Evolutionary conservation across 2,888 invertebrate species (phyloP), one percentile per base, ranked within the genome.

Genomic region (Pollenia griseotomentosa): DNA sequence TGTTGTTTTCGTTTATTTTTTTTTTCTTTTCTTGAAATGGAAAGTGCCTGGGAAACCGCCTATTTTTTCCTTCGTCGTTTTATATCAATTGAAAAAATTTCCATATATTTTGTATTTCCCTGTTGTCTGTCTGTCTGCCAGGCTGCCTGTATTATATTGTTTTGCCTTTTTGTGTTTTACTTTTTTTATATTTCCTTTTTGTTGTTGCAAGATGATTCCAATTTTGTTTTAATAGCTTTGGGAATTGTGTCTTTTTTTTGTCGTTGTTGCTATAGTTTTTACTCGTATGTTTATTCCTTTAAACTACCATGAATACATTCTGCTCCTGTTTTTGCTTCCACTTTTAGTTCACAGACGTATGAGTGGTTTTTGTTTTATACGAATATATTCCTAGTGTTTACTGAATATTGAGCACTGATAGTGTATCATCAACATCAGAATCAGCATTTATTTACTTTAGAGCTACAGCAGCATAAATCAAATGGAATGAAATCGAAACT

Each of bases 191-290:
- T 14, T 23, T 61, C 8, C 33, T 57, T 12, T 66, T 33, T 73
- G 71, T 61, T 79, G 48, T 11, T 70, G 61, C 73, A 73, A 57
- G 42, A 61, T 77, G 78, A 68, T 85, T 75, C 87, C 66, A 85
- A 83, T 87, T 82, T 84, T 82, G 55, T 86, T 86, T 88, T 86
- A 87, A 88, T 87, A 84, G 86, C 87, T 82, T 79, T 84, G 88
- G 87, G 86, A 88, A 86, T 87, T 82, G 84, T 11, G 57, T 48
- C 10, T 66, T 79, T 80, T 33, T 83, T 77, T 48, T 74, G 46
- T 33, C 33, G 33, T 33, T 33, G 33, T 33, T 33, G 33, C 6
- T 61, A 42, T 57, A 77, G 46, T 48, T 51, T 68, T 70, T 19
- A 44, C 70, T 63, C 8, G 44, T 19, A 57, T 57, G 40, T 66